Percentiles rank a stretch among this genome's conserved stretches.
Conservation (phyloP, 2,113 vertebrate species). For the Pseudorasbora parva region DNA sequence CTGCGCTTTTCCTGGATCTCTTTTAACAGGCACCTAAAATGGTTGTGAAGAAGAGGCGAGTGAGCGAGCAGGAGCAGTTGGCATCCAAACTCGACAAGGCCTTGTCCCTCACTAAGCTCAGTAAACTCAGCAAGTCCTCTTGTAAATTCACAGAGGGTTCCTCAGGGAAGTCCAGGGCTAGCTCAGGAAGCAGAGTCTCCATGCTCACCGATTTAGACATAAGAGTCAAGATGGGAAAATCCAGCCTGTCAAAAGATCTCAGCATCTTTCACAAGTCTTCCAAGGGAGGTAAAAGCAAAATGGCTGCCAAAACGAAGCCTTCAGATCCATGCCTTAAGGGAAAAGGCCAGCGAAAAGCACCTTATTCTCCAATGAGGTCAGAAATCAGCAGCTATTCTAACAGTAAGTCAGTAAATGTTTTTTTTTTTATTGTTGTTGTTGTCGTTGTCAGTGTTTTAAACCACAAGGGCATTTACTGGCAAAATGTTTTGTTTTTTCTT, state of each 20-base stretch:
- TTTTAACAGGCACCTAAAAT: constrained; percentile 77
- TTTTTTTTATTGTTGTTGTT: neutral
- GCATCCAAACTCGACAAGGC: constrained; percentile 92
- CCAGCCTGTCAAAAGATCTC: constrained; percentile 78
- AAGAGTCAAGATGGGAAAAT: constrained; percentile 78
- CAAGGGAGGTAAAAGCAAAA: constrained; percentile 89
- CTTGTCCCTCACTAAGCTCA: constrained; percentile 89
- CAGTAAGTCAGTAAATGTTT: constrained; percentile 81
- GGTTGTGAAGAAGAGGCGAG: constrained; percentile 80
- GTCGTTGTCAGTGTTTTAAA: neutral
- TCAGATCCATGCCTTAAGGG: constrained; percentile 82
- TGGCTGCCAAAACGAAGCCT: constrained; percentile 81
- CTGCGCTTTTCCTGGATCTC: constrained; percentile 2
- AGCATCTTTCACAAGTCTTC: constrained; percentile 75
- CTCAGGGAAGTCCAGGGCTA: constrained; percentile 72
- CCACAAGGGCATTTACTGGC: neutral
- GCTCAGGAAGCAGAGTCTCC: constrained; percentile 72
- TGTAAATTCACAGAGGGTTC: constrained; percentile 80
- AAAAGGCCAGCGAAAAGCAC: constrained; percentile 86
- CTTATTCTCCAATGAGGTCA: constrained; percentile 88
- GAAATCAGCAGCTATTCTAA: constrained; percentile 97
- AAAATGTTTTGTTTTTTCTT: neutral
- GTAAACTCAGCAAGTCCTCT: constrained; percentile 79
- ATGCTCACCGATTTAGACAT: constrained; percentile 71
- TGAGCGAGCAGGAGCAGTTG: constrained; percentile 91